phyloP scores from a whole-genome alignment of 2,888 invertebrate species.

The Tinea semifulvella region DNA sequence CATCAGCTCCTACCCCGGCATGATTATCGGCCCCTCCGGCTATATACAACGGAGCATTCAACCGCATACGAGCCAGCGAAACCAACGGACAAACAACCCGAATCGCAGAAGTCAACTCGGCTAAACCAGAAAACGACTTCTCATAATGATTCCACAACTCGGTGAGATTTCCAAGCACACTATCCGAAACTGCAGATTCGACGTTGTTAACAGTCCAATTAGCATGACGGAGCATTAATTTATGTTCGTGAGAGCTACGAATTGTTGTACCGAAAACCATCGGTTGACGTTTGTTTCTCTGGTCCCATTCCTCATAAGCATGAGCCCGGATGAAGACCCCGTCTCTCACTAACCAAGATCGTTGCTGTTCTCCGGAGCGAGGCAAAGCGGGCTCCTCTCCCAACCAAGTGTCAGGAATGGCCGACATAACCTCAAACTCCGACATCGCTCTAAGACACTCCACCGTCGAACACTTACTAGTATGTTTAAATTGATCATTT shows the following conservation, averaged over 20 bases:
- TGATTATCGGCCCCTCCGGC: constrained; percentile 68
- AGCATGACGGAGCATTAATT: constrained; percentile 66
- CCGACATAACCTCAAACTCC: constrained; percentile 68
- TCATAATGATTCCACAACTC: constrained; percentile 73
- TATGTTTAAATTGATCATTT: constrained; percentile 69
- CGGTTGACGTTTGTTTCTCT: constrained; percentile 41
- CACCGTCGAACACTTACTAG: constrained; percentile 63
- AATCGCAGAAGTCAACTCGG: constrained; percentile 79
- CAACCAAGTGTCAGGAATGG: constrained; percentile 78
- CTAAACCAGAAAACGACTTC: constrained; percentile 73
- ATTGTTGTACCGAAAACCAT: constrained; percentile 79
- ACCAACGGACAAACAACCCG: constrained; percentile 82
- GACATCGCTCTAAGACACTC: constrained; percentile 65
- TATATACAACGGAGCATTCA: constrained; percentile 76
- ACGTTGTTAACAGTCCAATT: constrained; percentile 75
- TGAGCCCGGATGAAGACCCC: constrained; percentile 74
- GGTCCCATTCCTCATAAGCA: constrained; percentile 72
- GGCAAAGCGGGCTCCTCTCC: constrained; percentile 69
- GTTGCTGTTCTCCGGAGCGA: constrained; percentile 68
- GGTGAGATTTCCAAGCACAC: constrained; percentile 71
- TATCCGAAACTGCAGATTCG: constrained; percentile 69
- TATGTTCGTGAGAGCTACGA: constrained; percentile 74
- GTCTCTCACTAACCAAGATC: constrained; percentile 82
- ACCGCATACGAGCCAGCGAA: constrained; percentile 70
- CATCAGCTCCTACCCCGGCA: constrained; percentile 69